A percentile compares a stretch with the other conserved stretches of the same genome.
phyloP scores from a whole-genome alignment of 2,797 vertebrate species.

The Varecia variegata region DNA sequence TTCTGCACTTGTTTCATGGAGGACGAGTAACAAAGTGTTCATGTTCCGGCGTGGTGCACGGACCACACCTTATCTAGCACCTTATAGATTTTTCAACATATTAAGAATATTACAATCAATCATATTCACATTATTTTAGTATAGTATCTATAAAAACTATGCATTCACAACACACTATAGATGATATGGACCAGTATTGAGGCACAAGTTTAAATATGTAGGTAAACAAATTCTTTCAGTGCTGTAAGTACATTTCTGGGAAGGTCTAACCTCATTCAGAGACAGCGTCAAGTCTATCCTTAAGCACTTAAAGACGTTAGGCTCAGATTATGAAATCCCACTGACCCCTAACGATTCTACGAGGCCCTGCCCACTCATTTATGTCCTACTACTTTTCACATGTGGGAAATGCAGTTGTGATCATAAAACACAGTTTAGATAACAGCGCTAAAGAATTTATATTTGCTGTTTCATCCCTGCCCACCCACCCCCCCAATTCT shows the following conservation, averaged over 20 bases:
- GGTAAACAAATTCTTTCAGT: neutral
- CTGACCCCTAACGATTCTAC: too few relatives aligned
- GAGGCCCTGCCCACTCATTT: neutral
- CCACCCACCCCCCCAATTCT: neutral
- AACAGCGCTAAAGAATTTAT: neutral
- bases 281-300: neutral
- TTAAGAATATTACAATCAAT: neutral
- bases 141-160: neutral
- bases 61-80: neutral
- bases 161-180: neutral
- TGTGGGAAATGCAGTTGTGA: neutral
- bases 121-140: neutral
- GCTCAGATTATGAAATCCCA: neutral
- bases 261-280: neutral
- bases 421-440: neutral
- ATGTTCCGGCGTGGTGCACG: neutral
- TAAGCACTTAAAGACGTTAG: neutral
- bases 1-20: neutral
- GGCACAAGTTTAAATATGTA: neutral
- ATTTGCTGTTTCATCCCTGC: neutral
- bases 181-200: neutral
- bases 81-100: neutral
- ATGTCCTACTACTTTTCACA: neutral
- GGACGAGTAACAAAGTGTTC: neutral
- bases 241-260: neutral